phyloP scores from a whole-genome alignment of 2,888 invertebrate genomes.

The Callyntrura guangdongensis region DNA sequence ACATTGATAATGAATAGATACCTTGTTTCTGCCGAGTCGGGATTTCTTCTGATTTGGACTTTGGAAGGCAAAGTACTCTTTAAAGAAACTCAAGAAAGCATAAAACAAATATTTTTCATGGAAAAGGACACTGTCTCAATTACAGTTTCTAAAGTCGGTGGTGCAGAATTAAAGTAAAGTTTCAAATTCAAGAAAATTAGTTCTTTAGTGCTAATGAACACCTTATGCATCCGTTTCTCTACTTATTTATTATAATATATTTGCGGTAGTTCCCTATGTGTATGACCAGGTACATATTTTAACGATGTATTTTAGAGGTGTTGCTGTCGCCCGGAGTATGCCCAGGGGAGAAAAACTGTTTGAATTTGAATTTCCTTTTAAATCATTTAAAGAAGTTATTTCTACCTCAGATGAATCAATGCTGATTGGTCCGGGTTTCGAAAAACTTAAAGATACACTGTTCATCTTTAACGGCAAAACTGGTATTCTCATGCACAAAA shows the following conservation, averaged over 20 bases:
- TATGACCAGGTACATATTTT: neutral
- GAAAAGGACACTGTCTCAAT: slow-evolving; percentile 92
- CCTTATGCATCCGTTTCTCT: no score
- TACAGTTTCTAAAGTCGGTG: slow-evolving; percentile 90
- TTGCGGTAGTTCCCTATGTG: no score
- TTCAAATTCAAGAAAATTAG: neutral
- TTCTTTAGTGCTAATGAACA: no score
- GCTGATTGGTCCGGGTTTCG: slow-evolving; percentile 92
- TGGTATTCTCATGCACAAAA: slow-evolving; percentile 89
- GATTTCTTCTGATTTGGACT: slow-evolving; percentile 96
- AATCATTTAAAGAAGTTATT: slow-evolving; percentile 91
- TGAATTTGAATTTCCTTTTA: slow-evolving; percentile 93
- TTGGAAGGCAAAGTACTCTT: slow-evolving; percentile 90
- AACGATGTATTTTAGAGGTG: slow-evolving; percentile 70
- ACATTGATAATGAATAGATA: slow-evolving; percentile 86
- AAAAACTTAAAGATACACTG: slow-evolving; percentile 93
- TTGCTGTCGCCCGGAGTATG: slow-evolving; percentile 85
- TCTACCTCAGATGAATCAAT: slow-evolving; percentile 93
- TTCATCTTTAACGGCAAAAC: slow-evolving; percentile 94
- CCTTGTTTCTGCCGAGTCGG: slow-evolving; percentile 96
- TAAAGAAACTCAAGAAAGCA: slow-evolving; percentile 93
- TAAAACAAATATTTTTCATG: slow-evolving; percentile 91
- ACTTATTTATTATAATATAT: no score
- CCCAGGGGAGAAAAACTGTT: slow-evolving; percentile 90
- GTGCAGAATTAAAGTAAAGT: slow-evolving; percentile 86